Evolutionary conservation across 1,140 invertebrate genomes (phyloP).

Genomic region (Conus ventricosus): DNA sequence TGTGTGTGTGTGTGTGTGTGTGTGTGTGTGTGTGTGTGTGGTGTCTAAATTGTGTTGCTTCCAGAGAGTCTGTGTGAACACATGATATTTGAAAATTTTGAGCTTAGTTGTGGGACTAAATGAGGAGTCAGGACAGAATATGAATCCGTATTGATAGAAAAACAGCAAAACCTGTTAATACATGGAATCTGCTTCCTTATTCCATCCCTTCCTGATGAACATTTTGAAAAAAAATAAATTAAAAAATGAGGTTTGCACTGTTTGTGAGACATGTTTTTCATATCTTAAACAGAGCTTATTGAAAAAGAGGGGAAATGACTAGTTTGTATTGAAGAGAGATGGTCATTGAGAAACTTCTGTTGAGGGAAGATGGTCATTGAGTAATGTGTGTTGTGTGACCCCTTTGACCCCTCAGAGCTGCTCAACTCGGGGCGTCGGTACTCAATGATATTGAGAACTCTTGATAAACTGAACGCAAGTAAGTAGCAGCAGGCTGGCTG

Average conservation of each 20-base stretch:
- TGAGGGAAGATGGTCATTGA: background rate
- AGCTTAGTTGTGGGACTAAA: too few species aligned
- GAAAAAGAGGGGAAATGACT: background rate
- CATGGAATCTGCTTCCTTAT: too few species aligned
- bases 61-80: background rate
- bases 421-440: background rate
- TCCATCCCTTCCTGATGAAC: too few species aligned
- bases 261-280: background rate
- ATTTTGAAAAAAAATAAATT: too few species aligned
- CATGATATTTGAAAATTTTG: too few species aligned
- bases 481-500: constrained; percentile 1
- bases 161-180: too few species aligned
- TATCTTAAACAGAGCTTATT: background rate
- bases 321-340: background rate
- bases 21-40: background rate
- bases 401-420: constrained; percentile 16
- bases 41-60: background rate
- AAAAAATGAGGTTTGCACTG: too few species aligned
- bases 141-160: too few species aligned
- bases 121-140: too few species aligned
- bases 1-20: too few species aligned
- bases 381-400: background rate
- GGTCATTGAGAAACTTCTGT: background rate
- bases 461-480: constrained; percentile 37
- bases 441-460: constrained; percentile 12